Conservation (phyloP, 2,888 invertebrate genomes). For the Microctonus brassicae region DNA sequence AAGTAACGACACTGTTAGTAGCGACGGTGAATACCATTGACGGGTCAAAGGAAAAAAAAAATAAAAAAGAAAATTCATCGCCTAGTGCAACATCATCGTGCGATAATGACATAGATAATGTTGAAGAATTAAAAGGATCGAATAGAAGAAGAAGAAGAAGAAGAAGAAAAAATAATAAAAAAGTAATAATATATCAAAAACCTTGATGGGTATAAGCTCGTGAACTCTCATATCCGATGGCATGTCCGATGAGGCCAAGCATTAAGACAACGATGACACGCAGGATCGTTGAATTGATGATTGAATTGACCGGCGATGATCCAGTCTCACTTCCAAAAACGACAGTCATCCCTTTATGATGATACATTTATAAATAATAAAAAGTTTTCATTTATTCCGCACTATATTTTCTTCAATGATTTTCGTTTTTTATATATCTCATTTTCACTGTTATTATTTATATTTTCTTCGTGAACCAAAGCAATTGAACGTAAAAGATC, state of each 20-base stretch:
- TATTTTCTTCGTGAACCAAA: not conserved
- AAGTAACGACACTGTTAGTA: conserved; percentile 17
- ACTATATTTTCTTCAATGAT: not conserved
- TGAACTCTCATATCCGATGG: conserved; percentile 43
- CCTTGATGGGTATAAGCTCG: conserved; percentile 43
- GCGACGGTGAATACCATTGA: not conserved
- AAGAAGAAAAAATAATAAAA: not conserved
- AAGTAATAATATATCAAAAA: conserved; percentile 25
- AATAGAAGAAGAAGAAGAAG: not conserved
- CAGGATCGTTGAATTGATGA: conserved; percentile 36
- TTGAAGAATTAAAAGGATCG: not conserved
- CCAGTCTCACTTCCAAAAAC: conserved; percentile 43
- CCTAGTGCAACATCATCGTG: not conserved
- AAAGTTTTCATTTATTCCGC: not conserved
- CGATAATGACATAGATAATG: not conserved
- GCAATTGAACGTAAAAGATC: not conserved
- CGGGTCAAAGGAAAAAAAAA: not conserved
- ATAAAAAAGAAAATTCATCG: conserved; percentile 5
- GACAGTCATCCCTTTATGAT: conserved; percentile 46
- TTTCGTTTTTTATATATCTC: not conserved
- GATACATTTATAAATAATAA: conserved; percentile 38
- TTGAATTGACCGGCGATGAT: conserved; percentile 45
- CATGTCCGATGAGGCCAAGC: conserved; percentile 45
- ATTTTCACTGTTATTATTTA: not conserved
- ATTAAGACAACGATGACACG: conserved; percentile 37